These are phyloP conservation scores for Heliangelus exortis DNA, from an alignment of 2,797 vertebrate genomes.

Conservation along the genomic window DNA sequence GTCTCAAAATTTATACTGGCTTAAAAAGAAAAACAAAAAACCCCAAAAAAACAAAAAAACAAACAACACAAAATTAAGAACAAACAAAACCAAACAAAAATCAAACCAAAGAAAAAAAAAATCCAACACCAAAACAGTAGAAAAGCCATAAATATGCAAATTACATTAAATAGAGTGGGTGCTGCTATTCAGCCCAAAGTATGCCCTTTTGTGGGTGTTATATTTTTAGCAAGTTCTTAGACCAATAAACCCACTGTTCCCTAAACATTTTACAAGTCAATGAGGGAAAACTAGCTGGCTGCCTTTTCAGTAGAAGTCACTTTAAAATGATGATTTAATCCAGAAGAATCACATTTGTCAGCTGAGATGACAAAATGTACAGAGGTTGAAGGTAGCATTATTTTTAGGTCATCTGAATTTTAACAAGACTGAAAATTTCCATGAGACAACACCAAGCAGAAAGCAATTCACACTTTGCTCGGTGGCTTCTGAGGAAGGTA, in stretches of 20 bases:
- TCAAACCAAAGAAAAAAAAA: no score
- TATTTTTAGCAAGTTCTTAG: not conserved
- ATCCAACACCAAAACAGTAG: not conserved
- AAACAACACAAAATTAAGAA: no score
- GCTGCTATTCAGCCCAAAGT: not conserved
- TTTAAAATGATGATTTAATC: constrained; percentile 20
- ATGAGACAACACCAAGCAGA: constrained; percentile 20
- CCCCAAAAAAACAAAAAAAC: no score
- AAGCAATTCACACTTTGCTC: constrained; percentile 67
- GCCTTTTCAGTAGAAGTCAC: not conserved
- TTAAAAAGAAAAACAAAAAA: no score
- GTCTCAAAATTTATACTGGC: not conserved
- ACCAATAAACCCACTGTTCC: not conserved
- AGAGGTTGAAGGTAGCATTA: constrained; percentile 1
- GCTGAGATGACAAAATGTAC: not conserved
- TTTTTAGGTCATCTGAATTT: constrained; percentile 42
- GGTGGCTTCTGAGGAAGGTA: not conserved
- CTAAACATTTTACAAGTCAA: not conserved
- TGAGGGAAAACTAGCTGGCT: not conserved
- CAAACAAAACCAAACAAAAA: no score
- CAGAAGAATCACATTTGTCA: constrained; percentile 10
- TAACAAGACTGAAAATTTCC: constrained; percentile 44
- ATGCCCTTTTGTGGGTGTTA: not conserved
- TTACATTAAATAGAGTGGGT: accelerated
- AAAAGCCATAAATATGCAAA: not conserved